Evolutionary conservation across 1,140 invertebrate genomes (phyloP).

Genomic region (Triops longicaudatus): DNA sequence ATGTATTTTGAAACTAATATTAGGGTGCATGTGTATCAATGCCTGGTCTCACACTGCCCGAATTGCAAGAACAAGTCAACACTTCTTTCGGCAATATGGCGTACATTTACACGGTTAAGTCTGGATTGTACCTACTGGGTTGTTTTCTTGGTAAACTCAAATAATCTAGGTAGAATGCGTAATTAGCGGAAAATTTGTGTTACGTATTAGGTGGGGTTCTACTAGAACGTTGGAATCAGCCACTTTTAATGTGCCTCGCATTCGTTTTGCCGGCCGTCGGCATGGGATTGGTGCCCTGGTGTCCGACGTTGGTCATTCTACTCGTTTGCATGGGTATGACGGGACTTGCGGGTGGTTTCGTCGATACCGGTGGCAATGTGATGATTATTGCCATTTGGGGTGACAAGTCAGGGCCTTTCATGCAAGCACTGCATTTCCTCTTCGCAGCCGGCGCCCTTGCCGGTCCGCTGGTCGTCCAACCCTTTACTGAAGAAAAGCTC

Average conservation of each 20-base stretch:
- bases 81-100: slow-evolving; percentile 31
- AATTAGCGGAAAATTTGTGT: slow-evolving; percentile 20
- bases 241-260: slow-evolving; percentile 32
- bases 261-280: slow-evolving; percentile 29
- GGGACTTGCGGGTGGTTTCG: slow-evolving; percentile 40
- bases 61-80: slow-evolving; percentile 37
- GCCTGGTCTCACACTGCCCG: slow-evolving; percentile 41
- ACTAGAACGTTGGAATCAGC: slow-evolving; percentile 33
- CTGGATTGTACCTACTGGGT: slow-evolving; percentile 32
- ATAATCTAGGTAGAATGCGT: slow-evolving; percentile 17
- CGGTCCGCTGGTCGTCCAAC: slow-evolving; percentile 44
- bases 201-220: slow-evolving; percentile 32
- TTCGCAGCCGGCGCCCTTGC: slow-evolving; percentile 48
- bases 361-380: slow-evolving; percentile 46
- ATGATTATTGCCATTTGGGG: slow-evolving; percentile 46
- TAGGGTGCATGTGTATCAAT: slow-evolving; percentile 43
- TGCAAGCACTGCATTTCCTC: slow-evolving; percentile 47
- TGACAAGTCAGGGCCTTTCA: slow-evolving; percentile 43
- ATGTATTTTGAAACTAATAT: neutral
- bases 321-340: slow-evolving; percentile 38
- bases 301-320: slow-evolving; percentile 34
- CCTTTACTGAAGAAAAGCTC: slow-evolving; percentile 36
- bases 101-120: slow-evolving; percentile 31
- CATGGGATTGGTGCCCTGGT: slow-evolving; percentile 32
- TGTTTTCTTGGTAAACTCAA: slow-evolving; percentile 32